These are phyloP conservation scores for Halictus quadricinctus DNA, from an alignment of 2,888 invertebrate genomes.

Conservation along the genomic window DNA sequence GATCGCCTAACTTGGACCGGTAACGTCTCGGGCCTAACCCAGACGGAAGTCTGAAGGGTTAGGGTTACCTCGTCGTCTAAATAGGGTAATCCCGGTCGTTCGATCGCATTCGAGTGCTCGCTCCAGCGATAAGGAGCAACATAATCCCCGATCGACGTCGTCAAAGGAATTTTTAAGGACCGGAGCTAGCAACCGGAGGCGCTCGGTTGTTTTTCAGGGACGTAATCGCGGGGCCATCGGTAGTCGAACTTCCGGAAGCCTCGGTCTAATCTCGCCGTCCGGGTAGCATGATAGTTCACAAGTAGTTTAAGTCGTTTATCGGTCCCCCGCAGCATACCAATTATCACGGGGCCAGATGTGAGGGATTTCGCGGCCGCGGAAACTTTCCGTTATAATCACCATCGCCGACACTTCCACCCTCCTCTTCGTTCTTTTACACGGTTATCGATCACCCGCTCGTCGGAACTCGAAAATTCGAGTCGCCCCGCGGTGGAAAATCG, in stretches of 20 bases:
- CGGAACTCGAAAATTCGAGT: slow-evolving; percentile 2
- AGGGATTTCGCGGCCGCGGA: slow-evolving; percentile 29
- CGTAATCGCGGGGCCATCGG: slow-evolving; percentile 1
- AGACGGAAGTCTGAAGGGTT: not conserved
- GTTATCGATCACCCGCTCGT: not conserved
- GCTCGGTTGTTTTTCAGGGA: slow-evolving; percentile 1
- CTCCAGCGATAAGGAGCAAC: not conserved
- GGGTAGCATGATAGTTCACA: slow-evolving; percentile 31
- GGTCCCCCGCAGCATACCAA: slow-evolving; percentile 43
- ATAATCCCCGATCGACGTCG: not conserved
- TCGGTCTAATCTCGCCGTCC: slow-evolving; percentile 31
- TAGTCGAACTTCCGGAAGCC: slow-evolving; percentile 5
- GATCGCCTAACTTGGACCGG: not conserved
- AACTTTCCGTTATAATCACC: slow-evolving; percentile 20
- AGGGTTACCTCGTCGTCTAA: not conserved
- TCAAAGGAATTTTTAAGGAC: slow-evolving; percentile 5
- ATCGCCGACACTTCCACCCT: not conserved
- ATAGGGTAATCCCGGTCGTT: not conserved
- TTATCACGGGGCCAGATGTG: slow-evolving; percentile 36
- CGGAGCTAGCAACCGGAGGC: not conserved
- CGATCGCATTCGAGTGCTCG: not conserved
- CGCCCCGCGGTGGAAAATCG: not conserved
- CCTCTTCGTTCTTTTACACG: not conserved
- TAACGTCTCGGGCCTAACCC: not conserved
- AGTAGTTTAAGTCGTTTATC: slow-evolving; percentile 52